A percentile compares a stretch with the other conserved stretches of the same genome.
These are phyloP conservation scores for Spinibarbus caldwelli DNA, from an alignment of 2,797 vertebrate species.

Conservation along the genomic window DNA sequence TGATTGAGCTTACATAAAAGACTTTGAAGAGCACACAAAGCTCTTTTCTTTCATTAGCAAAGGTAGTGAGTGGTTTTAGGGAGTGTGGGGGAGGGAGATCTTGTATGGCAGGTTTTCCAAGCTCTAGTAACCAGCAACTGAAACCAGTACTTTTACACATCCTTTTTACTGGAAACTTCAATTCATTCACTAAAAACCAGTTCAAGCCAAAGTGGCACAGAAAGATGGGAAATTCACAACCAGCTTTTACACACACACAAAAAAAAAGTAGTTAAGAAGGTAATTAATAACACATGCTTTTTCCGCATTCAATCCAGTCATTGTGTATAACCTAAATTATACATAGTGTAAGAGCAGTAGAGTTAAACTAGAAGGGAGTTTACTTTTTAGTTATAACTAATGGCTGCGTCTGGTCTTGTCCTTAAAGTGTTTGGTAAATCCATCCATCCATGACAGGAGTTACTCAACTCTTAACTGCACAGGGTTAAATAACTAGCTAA, in stretches of 20 bases:
- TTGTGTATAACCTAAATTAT: not conserved
- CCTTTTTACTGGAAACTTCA: not conserved
- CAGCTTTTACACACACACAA: too few relatives aligned
- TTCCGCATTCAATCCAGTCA: not conserved
- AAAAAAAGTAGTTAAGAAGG: too few relatives aligned
- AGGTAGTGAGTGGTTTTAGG: conserved; percentile 26
- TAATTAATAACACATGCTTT: too few relatives aligned
- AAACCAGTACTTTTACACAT: conserved; percentile 8
- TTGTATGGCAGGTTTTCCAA: conserved; percentile 47
- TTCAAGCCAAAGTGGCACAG: not conserved
- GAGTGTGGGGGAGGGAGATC: conserved; percentile 42
- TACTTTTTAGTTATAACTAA: not conserved
- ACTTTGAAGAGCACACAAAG: conserved; percentile 29
- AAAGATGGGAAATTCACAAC: not conserved
- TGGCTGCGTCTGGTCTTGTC: not conserved
- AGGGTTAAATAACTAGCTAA: conserved; percentile 16
- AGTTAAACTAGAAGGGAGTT: not conserved
- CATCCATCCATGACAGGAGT: not conserved
- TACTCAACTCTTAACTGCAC: conserved; percentile 19
- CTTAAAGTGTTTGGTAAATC: not conserved
- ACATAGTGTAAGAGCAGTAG: not conserved
- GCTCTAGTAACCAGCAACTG: not conserved
- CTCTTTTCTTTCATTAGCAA: conserved; percentile 32
- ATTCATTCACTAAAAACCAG: not conserved
- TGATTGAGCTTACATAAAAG: conserved; percentile 5